Evolutionary conservation across 2,888 invertebrate genomes (phyloP).

Genomic region (Bibio marci): DNA sequence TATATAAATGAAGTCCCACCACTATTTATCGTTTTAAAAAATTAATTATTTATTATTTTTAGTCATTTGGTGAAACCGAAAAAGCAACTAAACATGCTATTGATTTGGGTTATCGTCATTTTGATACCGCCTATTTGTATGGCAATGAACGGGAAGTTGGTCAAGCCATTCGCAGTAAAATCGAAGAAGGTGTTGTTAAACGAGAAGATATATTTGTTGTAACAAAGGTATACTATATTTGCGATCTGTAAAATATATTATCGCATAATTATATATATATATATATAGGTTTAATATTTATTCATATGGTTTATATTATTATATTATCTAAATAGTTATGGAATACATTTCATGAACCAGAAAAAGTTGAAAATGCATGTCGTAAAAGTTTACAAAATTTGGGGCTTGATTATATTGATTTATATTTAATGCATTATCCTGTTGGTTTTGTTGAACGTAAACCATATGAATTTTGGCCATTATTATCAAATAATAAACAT

Average conservation of each 20-base stretch:
- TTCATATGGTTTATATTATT: no score
- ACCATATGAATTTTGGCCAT: constrained; percentile 3
- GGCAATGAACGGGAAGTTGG: constrained; percentile 32
- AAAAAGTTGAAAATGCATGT: constrained; percentile 46
- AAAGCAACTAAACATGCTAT: constrained; percentile 27
- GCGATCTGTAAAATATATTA: no score
- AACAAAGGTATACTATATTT: constrained; percentile 17
- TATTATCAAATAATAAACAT: neutral
- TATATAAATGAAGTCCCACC: no score
- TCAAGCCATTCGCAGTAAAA: constrained; percentile 26
- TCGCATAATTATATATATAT: neutral
- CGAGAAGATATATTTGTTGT: constrained; percentile 28
- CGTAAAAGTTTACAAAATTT: constrained; percentile 43
- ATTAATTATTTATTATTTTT: no score
- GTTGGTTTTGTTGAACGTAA: constrained; percentile 37
- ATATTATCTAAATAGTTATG: constrained; percentile 17
- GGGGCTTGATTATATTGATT: constrained; percentile 56
- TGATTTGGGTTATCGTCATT: constrained; percentile 34
- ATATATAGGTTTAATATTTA: neutral
- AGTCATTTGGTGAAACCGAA: constrained; percentile 4
- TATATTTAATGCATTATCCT: constrained; percentile 71
- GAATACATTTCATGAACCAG: constrained; percentile 36
- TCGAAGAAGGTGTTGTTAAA: constrained; percentile 27
- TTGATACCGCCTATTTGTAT: constrained; percentile 36
- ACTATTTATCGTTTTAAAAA: no score